These are phyloP conservation scores for Lasioglossum villosulum DNA, from an alignment of 2,888 invertebrate genomes.

Conservation along the genomic window DNA sequence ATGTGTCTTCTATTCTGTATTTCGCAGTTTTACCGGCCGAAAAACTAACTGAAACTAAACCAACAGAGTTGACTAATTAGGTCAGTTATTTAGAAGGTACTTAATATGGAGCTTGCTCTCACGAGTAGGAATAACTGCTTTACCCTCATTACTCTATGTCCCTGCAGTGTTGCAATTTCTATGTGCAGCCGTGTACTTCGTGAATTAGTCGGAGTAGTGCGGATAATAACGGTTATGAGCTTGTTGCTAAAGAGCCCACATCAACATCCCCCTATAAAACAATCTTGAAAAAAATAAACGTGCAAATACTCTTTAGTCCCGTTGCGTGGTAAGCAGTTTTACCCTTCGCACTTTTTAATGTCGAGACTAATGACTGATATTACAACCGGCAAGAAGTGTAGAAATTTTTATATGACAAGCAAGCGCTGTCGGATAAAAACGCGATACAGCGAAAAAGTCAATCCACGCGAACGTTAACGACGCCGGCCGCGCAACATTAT, in stretches of 20 bases:
- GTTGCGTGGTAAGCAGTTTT: background rate
- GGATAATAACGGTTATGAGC: background rate
- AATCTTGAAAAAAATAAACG: background rate
- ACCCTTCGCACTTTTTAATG: background rate
- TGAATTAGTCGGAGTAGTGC: background rate
- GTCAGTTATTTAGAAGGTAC: slow-evolving; percentile 4
- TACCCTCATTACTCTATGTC: slow-evolving; percentile 4
- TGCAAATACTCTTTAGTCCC: background rate
- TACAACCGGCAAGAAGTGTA: background rate
- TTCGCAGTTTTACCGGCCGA: background rate
- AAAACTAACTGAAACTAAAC: background rate
- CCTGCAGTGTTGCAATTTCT: background rate
- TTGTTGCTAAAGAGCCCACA: background rate
- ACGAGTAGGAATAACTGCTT: background rate
- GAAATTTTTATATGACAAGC: background rate
- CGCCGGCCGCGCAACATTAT: slow-evolving; percentile 6
- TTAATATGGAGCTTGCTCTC: background rate
- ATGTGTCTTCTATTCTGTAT: background rate
- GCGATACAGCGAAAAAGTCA: background rate
- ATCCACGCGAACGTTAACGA: slow-evolving; percentile 23
- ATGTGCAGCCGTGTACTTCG: background rate
- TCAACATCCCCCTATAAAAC: background rate
- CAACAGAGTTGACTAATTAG: background rate
- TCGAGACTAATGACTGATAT: background rate
- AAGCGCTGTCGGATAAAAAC: background rate